These are phyloP conservation scores for Drosophila setifemur DNA, from an alignment of 1,140 invertebrate species.

Conservation along the genomic window DNA sequence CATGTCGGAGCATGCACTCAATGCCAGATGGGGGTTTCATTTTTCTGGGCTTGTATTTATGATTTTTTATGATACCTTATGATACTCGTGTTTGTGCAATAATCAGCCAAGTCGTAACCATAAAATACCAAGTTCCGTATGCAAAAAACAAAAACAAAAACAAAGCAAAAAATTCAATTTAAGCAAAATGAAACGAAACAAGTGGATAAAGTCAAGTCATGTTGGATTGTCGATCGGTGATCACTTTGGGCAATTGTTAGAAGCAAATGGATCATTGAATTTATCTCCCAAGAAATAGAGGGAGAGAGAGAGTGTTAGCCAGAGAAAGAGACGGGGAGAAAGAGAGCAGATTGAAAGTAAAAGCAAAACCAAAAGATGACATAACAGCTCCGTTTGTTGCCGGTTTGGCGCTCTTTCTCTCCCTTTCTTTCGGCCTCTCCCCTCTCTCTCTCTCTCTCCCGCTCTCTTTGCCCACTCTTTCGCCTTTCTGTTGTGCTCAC, in stretches of 20 bases:
- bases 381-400: slow-evolving; percentile 34
- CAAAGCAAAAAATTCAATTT: too few species aligned
- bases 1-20: slow-evolving; percentile 34
- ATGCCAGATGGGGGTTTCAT: slow-evolving; percentile 33
- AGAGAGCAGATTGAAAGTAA: slow-evolving; percentile 26
- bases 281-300: not conserved
- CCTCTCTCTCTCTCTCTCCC: not conserved
- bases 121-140: slow-evolving; percentile 17
- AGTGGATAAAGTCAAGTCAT: slow-evolving; percentile 27
- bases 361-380: slow-evolving; percentile 32
- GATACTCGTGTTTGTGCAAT: slow-evolving; percentile 38
- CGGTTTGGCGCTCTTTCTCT: slow-evolving; percentile 1
- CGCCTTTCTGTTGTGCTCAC: slow-evolving; percentile 18
- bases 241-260: slow-evolving; percentile 31
- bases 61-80: slow-evolving; percentile 29
- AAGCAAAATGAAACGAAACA: slow-evolving; percentile 17
- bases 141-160: too few species aligned
- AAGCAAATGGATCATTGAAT: slow-evolving; percentile 30
- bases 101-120: slow-evolving; percentile 14
- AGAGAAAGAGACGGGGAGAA: not conserved
- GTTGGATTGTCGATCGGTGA: slow-evolving; percentile 13
- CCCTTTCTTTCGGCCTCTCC: not conserved
- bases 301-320: too few species aligned
- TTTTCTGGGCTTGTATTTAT: not conserved
- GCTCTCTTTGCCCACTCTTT: not conserved